Evolutionary conservation across 2,113 vertebrate genomes (phyloP).

Genomic region (Psilopogon haemacephalus): DNA sequence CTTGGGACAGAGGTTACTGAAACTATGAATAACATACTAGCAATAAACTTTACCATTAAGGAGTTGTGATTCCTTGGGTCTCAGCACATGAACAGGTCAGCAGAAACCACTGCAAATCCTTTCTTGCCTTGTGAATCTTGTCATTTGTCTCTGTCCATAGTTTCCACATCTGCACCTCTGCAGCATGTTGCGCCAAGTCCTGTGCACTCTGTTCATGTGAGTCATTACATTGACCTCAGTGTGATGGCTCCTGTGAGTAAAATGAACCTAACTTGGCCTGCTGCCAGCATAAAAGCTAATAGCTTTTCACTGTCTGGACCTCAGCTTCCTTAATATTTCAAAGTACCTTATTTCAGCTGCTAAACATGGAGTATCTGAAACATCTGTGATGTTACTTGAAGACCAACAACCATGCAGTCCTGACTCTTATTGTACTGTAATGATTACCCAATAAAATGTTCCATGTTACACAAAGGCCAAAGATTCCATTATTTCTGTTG

Average conservation of each 20-base stretch:
- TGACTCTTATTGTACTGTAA: slow-evolving; percentile 13
- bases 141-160: not conserved
- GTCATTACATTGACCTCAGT: not conserved
- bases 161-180: slow-evolving; percentile 66
- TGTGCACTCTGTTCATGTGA: slow-evolving; percentile 25
- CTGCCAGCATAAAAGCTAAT: slow-evolving; percentile 8
- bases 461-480: slow-evolving; percentile 57
- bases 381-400: not conserved
- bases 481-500: slow-evolving; percentile 68
- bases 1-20: slow-evolving; percentile 7
- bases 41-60: not conserved
- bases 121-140: not conserved
- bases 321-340: slow-evolving; percentile 33
- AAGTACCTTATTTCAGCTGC: slow-evolving; percentile 52
- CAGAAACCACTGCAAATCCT: not conserved
- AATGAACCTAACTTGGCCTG: not conserved
- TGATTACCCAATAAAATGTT: slow-evolving; percentile 44
- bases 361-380: slow-evolving; percentile 12
- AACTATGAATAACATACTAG: not conserved
- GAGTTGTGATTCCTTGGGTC: slow-evolving; percentile 2
- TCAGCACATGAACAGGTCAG: not conserved
- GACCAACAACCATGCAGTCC: slow-evolving; percentile 6
- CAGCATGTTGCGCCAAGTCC: slow-evolving; percentile 3
- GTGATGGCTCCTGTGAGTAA: slow-evolving; percentile 38
- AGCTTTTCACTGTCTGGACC: slow-evolving; percentile 11